phyloP scores from a whole-genome alignment of 2,888 invertebrate genomes.

The Drosophila recens region DNA sequence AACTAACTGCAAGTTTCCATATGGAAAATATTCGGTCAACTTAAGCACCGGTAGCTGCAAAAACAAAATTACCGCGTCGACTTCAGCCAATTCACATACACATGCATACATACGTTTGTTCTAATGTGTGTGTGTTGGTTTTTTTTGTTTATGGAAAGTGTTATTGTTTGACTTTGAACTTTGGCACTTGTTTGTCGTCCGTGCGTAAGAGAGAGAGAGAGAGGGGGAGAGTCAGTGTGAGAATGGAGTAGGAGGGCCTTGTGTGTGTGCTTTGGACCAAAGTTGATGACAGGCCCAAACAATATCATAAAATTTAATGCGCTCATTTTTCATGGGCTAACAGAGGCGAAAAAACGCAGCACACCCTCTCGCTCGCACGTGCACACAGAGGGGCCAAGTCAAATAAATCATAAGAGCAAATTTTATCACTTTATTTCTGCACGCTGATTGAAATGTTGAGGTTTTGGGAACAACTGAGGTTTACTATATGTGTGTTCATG shows the following conservation, averaged over 20 bases:
- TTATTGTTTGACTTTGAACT: slow-evolving; percentile 79
- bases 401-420: slow-evolving; percentile 67
- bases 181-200: slow-evolving; percentile 66
- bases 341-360: slow-evolving; percentile 30
- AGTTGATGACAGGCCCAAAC: slow-evolving; percentile 72
- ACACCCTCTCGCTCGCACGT: slow-evolving; percentile 4
- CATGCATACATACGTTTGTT: neutral
- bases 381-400: slow-evolving; percentile 19
- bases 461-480: neutral
- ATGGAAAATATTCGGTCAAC: slow-evolving; percentile 40
- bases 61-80: slow-evolving; percentile 33
- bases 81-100: slow-evolving; percentile 27
- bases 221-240: neutral
- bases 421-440: slow-evolving; percentile 69
- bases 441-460: slow-evolving; percentile 55
- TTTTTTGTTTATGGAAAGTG: slow-evolving; percentile 70
- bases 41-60: slow-evolving; percentile 48
- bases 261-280: slow-evolving; percentile 63
- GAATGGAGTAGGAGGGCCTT: slow-evolving; percentile 1
- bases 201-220: slow-evolving; percentile 14
- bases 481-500: too few species aligned
- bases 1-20: slow-evolving; percentile 28
- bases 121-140: neutral
- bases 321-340: slow-evolving; percentile 72
- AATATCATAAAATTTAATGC: slow-evolving; percentile 79